phyloP scores from a whole-genome alignment of 2,797 vertebrate genomes.

The Syngnathus rostellatus region DNA sequence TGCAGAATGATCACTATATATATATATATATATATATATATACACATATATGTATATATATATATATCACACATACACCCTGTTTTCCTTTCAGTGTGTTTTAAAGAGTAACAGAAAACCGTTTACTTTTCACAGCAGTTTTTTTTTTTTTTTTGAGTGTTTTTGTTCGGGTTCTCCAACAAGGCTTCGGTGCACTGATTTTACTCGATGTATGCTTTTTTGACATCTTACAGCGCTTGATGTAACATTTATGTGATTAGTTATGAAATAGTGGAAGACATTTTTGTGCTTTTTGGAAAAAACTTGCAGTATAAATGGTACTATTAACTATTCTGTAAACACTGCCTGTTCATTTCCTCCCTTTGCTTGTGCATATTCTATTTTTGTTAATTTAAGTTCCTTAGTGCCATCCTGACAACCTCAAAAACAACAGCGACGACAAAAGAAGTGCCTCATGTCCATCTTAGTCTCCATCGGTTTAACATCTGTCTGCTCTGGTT shows the following conservation, averaged over 20 bases:
- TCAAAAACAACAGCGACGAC: conserved; percentile 41
- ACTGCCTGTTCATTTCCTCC: conserved; percentile 66
- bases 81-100: conserved; percentile 71
- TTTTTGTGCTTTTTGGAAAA: conserved; percentile 70
- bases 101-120: conserved; percentile 33
- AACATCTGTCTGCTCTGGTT: conserved; percentile 77
- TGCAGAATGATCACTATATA: conserved; percentile 50
- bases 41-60: conserved; percentile 18
- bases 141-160: conserved; percentile 41
- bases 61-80: conserved; percentile 14
- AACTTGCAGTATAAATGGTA: conserved; percentile 78
- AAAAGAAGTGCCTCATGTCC: conserved; percentile 90
- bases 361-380: conserved; percentile 54
- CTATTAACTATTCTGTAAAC: conserved; percentile 74
- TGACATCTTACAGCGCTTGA: conserved; percentile 68
- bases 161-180: conserved; percentile 65
- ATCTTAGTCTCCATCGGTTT: conserved; percentile 79
- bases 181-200: conserved; percentile 75
- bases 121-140: conserved; percentile 70
- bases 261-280: conserved; percentile 73
- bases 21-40: too few species aligned
- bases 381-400: conserved; percentile 56
- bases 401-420: conserved; percentile 77
- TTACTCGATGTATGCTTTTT: conserved; percentile 65
- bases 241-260: conserved; percentile 75